Evolutionary conservation across 2,797 vertebrate genomes (phyloP).

Genomic region (Bufotes viridis): DNA sequence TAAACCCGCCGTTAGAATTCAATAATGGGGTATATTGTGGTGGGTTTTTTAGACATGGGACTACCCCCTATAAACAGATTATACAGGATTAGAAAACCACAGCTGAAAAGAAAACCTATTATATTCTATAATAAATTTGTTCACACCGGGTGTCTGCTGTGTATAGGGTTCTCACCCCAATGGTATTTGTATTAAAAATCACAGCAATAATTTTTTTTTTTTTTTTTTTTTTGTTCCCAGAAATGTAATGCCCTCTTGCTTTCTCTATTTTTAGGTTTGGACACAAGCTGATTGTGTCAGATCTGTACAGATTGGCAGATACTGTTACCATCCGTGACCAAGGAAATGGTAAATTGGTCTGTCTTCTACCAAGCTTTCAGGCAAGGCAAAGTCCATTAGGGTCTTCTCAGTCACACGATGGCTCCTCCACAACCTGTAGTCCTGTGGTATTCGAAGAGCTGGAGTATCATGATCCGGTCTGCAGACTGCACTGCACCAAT

Average conservation of each 20-base stretch:
- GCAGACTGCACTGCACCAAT: conserved; percentile 86
- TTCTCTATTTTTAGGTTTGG: conserved; percentile 78
- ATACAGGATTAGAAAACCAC: too few relatives aligned
- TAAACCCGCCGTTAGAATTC: too few relatives aligned
- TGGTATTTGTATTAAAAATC: too few relatives aligned
- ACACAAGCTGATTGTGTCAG: conserved; percentile 84
- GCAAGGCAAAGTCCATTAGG: conserved; percentile 90
- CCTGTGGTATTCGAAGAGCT: conserved; percentile 95
- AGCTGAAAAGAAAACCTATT: too few relatives aligned
- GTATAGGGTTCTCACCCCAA: too few relatives aligned
- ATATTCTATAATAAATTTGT: too few relatives aligned
- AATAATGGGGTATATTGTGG: too few relatives aligned
- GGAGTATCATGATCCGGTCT: conserved; percentile 94
- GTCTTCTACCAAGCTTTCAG: conserved; percentile 88
- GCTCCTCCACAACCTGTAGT: conserved; percentile 89
- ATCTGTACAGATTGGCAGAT: conserved; percentile 89
- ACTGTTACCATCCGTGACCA: conserved; percentile 90
- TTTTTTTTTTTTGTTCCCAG: neutral
- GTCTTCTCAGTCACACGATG: conserved; percentile 90
- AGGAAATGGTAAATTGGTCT: conserved; percentile 86
- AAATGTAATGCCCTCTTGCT: neutral
- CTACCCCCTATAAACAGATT: too few relatives aligned
- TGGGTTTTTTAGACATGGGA: too few relatives aligned
- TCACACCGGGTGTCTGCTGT: too few relatives aligned
- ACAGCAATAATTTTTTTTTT: too few relatives aligned